Evolutionary conservation across 2,113 vertebrate species (phyloP), one percentile per base, ranked within the genome.

Genomic region (Microcebus lehilahytsara): DNA sequence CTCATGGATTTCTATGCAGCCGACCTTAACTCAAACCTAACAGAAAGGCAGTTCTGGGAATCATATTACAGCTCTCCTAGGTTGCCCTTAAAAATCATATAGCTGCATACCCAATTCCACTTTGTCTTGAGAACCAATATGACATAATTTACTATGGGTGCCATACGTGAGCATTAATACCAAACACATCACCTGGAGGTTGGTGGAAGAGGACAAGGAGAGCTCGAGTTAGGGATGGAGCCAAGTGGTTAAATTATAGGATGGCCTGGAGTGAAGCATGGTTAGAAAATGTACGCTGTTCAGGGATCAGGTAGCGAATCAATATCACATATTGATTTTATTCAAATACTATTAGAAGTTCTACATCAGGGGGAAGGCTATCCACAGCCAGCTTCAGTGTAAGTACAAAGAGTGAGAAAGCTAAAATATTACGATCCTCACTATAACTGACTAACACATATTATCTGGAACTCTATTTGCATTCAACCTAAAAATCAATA

Each of bases 201-300:
- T 42, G 22, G 25, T 60, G 22, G 5, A 30, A 46, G 8, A 32
- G 5, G n/a, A 51, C 30, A 19, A 23, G 10, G 7, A 58, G 20
- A 85, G 6, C 13, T n/a, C 32, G 11, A 60, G 6, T 49, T 40
- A 69, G 42, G 9, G 25, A 60, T n/a, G 14, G 37, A 88, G 14
- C 34, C 9, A 37, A 74, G 11, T 49, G 13, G 40, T 58, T 64
- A 80, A 25, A 85, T 46, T 53, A 7, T 22, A 66, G 13, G 16
- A 53, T 0, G 0, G 16, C 34, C 14, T 80, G 10, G 58, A 46
- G 1, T 16, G 40, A 64, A 42, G 9, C 46, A 6, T 20, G n/a
- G 5, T 66, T 64, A 56, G 67, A 77, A 80, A 75, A 49, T 22
- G 2, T 58, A 62, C 19, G 67, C 25, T 40, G 0, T 37, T 34